phyloP scores from a whole-genome alignment of 2,113 vertebrate species.

The Passer domesticus region DNA sequence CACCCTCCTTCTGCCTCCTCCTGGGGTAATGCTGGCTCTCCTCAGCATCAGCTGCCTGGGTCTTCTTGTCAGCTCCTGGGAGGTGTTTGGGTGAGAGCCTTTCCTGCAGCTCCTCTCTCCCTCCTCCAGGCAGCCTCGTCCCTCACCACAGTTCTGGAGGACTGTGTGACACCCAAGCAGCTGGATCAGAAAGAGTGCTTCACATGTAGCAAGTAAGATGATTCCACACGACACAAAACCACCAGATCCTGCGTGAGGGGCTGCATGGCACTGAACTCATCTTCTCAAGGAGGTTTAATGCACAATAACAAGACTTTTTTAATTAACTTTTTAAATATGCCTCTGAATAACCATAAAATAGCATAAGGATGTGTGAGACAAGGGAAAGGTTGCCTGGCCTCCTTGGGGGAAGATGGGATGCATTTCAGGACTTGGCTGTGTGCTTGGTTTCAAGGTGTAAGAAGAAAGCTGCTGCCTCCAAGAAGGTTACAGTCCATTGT shows the following conservation, averaged over 20 bases:
- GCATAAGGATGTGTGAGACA: neutral
- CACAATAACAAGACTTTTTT: neutral
- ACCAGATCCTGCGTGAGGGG: neutral
- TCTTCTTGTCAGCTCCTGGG: neutral
- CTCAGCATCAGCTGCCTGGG: neutral
- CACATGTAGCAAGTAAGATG: neutral
- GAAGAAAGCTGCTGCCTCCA: neutral
- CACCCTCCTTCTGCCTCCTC: neutral
- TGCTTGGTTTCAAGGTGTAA: neutral
- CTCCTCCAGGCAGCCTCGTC: constrained; percentile 71
- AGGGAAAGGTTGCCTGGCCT: neutral
- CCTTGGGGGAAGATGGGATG: neutral
- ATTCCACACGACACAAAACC: rapidly evolving
- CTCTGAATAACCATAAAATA: neutral
- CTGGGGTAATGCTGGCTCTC: neutral
- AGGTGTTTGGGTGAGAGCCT: neutral
- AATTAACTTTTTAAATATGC: neutral
- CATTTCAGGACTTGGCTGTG: neutral
- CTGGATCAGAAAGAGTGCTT: constrained; percentile 73
- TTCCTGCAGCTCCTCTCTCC: neutral
- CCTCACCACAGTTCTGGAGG: constrained; percentile 85
- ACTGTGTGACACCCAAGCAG: constrained; percentile 88
- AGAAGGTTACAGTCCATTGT: neutral
- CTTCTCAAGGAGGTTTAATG: neutral
- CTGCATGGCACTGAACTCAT: neutral